These are phyloP conservation scores for Elaeidobius kamerunicus DNA, from an alignment of 2,888 invertebrate genomes.

Conservation along the genomic window DNA sequence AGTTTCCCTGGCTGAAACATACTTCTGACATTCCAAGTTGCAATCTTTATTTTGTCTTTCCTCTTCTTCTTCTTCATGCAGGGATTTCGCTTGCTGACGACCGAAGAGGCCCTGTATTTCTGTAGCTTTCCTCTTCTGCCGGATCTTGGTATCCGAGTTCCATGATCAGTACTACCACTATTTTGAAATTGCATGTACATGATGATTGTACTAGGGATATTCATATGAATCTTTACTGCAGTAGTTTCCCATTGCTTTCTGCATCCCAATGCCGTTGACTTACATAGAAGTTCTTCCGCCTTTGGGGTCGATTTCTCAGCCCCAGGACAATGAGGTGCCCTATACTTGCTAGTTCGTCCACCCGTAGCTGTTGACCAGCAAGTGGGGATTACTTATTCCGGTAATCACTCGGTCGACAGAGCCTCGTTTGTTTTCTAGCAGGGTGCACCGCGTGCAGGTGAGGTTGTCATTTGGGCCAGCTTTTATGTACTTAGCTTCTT, in stretches of 20 bases:
- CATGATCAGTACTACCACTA: too few species aligned
- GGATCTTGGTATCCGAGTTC: too few species aligned
- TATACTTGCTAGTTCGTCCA: slow-evolving; percentile 9
- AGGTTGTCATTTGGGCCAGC: slow-evolving; percentile 14
- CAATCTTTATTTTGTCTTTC: background rate
- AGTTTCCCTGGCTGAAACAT: background rate
- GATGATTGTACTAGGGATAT: slow-evolving; percentile 6
- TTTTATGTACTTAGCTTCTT: too few species aligned
- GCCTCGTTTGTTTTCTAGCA: slow-evolving; percentile 24
- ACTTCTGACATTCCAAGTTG: slow-evolving; percentile 2
- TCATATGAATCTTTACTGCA: slow-evolving; percentile 7
- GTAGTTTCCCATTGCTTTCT: slow-evolving; percentile 11
- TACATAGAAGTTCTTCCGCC: slow-evolving; percentile 21
- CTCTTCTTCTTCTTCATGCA: background rate
- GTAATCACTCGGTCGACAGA: slow-evolving; percentile 23
- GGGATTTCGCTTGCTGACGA: too few species aligned
- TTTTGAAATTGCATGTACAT: background rate
- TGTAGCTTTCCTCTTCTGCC: too few species aligned
- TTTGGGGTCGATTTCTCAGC: slow-evolving; percentile 25
- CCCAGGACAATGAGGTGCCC: slow-evolving; percentile 24
- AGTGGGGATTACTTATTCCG: slow-evolving; percentile 17
- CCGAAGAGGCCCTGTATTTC: too few species aligned
- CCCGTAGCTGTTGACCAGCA: slow-evolving; percentile 8
- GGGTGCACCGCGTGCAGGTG: slow-evolving; percentile 17
- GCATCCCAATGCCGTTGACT: slow-evolving; percentile 28